phyloP scores from a whole-genome alignment of 2,113 vertebrate species.

The Psilopogon haemacephalus region DNA sequence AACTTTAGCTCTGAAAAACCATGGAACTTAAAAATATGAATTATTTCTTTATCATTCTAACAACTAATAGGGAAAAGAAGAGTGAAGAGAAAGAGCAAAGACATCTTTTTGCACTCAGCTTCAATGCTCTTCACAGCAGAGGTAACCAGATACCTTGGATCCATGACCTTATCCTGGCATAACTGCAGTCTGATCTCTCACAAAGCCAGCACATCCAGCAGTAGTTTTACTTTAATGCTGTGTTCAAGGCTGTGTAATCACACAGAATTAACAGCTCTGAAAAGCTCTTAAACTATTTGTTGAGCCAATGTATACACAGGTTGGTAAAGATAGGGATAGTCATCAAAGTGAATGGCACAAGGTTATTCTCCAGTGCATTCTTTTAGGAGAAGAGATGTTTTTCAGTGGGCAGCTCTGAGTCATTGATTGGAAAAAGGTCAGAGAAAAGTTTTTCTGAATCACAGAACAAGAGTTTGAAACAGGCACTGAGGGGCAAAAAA shows the following conservation, averaged over 20 bases:
- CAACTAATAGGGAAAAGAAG: not conserved
- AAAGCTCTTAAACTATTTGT: not conserved
- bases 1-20: not conserved
- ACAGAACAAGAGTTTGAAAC: not conserved
- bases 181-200: not conserved
- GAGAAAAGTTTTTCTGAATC: not conserved
- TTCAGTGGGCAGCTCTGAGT: not conserved
- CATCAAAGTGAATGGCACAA: not conserved
- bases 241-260: not conserved
- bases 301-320: not conserved
- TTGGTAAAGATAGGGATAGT: accelerated
- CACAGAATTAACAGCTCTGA: not conserved
- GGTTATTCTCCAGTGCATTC: not conserved
- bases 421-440: not conserved
- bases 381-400: not conserved
- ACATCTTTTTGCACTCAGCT: not conserved
- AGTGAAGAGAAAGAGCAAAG: not conserved
- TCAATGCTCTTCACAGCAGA: not conserved
- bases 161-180: not conserved
- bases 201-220: accelerated
- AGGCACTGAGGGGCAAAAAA: not conserved
- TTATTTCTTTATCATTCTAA: not conserved
- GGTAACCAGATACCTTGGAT: accelerated
- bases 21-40: not conserved
- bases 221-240: not conserved